Conservation (phyloP, 2,113 vertebrate genomes). For the Synchiropus splendidus region DNA sequence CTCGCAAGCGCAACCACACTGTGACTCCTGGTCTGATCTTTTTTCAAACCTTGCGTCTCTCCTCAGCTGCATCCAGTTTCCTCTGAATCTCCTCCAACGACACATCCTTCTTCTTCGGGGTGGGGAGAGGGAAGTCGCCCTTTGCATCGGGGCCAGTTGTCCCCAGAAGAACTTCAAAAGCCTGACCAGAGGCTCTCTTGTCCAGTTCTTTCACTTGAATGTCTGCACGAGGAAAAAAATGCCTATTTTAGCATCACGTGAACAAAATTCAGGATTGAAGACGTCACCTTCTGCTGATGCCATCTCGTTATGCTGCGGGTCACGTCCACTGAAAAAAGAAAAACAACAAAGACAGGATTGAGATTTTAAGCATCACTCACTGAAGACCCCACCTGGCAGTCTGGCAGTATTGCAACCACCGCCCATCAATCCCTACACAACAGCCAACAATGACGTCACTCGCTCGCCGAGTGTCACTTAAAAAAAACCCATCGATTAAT, state of each 20-base stretch:
- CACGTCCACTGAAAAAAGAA: conserved; percentile 16
- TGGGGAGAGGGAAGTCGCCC: conserved; percentile 82
- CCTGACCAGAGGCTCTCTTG: conserved; percentile 92
- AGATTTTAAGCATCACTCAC: neutral
- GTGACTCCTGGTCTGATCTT: no score
- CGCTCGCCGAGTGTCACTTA: neutral
- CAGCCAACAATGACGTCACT: conserved; percentile 1
- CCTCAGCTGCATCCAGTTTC: conserved; percentile 92
- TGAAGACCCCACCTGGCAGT: conserved; percentile 16
- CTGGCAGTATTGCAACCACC: conserved; percentile 40
- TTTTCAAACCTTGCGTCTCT: conserved; percentile 82
- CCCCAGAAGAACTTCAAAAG: conserved; percentile 88
- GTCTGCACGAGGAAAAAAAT: conserved; percentile 53
- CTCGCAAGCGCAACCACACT: no score
- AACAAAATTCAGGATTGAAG: neutral
- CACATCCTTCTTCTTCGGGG: conserved; percentile 90
- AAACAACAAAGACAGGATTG: neutral
- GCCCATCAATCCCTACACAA: conserved; percentile 46
- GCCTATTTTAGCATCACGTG: neutral
- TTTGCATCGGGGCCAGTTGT: conserved; percentile 75
- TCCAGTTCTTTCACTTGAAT: conserved; percentile 94
- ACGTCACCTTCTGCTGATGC: conserved; percentile 49
- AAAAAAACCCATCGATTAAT: conserved; percentile 5
- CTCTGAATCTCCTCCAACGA: conserved; percentile 93
- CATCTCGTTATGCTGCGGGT: conserved; percentile 44